Evolutionary conservation across 64 coral and sea anemone species (phyloP), one percentile per base, ranked within the genome.

Genomic region (Porites australiensis): DNA sequence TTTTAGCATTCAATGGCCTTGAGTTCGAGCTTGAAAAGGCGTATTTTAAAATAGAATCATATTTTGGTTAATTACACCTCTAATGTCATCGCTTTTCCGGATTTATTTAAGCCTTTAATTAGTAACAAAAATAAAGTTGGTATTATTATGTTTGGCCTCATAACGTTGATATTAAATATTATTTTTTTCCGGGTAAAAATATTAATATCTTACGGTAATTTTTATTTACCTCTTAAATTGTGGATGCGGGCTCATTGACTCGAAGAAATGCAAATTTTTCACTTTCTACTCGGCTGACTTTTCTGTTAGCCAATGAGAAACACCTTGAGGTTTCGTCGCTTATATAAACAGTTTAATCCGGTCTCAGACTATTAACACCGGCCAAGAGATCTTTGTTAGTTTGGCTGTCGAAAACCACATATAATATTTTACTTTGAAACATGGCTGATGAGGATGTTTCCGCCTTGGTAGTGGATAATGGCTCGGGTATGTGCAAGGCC

Each of bases 401-500:
- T 11, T 10, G 77, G 15, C 44, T 57, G 58, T 58, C 14, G 22
- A 6, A 4, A 6, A 6, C 54, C 10, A 7, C 8, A 49, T 82
- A 2, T 2, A 23, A 58, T 22, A 22, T 13, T 23, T 13, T 50
- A 2, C 37, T 46, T 13, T 22, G 14, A 19, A 77, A 78, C 59
- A 93, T 86, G 83, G 83, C 83, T 8, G 91, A 93, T 78, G 91
- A 93, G 11, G 91, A 93, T 37, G 91, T 93, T 87, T 82, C 91
- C 58, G 91, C 91, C n/a, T 87, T 93, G 82, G 91, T 93, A 13
- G 64, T 93, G 2, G 91, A 93, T 20, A 93, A 93, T 79, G 91
- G 91, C 11, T 93, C 91, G 4, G 91, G 91, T 93, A 93, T 93
- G 91, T 93, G 91, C 91, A 93, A 93, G 46, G 91, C 91, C 23